Conservation (phyloP, 2,888 invertebrate species). For the Uloborus plumipes region DNA sequence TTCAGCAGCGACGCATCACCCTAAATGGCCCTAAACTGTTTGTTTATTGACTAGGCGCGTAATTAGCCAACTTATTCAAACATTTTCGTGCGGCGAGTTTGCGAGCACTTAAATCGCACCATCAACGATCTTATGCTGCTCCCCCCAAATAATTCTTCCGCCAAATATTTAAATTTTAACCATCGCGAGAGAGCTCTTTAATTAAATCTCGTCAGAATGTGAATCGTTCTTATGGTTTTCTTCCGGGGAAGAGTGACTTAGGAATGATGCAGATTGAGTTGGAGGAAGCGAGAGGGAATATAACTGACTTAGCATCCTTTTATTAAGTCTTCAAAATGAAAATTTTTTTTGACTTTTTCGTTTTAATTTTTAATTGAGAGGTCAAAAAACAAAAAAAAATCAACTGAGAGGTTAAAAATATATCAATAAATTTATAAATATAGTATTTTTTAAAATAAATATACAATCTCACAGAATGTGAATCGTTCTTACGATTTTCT, state of each 20-base stretch:
- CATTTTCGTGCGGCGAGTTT: slow-evolving; percentile 45
- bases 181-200: slow-evolving; percentile 40
- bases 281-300: no score
- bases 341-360: no score
- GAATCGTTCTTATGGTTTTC: slow-evolving; percentile 20
- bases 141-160: slow-evolving; percentile 61
- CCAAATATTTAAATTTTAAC: slow-evolving; percentile 63
- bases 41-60: slow-evolving; percentile 53
- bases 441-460: no score
- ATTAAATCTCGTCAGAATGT: slow-evolving; percentile 54
- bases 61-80: slow-evolving; percentile 64
- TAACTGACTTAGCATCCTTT: no score
- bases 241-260: slow-evolving; percentile 7
- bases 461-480: no score
- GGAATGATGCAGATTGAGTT: no score
- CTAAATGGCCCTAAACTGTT: slow-evolving; percentile 48
- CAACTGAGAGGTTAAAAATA: no score
- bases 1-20: not conserved
- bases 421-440: no score
- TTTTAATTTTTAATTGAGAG: no score
- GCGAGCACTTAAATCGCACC: slow-evolving; percentile 53
- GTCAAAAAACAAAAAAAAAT: no score
- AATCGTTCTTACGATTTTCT: no score
- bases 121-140: slow-evolving; percentile 23
- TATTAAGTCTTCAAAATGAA: no score